Evolutionary conservation across 1,140 invertebrate genomes (phyloP).

Genomic region (Atopsyche davidsoni): DNA sequence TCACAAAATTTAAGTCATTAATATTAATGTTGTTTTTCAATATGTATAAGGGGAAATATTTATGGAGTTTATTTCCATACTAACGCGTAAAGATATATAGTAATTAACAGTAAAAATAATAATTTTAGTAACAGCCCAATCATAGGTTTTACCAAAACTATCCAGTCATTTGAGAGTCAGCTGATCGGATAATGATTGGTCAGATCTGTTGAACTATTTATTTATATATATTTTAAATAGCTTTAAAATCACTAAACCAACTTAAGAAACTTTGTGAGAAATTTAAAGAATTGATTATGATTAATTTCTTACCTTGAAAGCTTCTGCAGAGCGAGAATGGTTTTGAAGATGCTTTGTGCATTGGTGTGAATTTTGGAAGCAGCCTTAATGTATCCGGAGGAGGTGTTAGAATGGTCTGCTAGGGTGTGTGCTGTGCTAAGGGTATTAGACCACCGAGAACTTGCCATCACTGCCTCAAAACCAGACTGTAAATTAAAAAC

Average conservation of each 20-base stretch:
- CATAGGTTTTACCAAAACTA: neutral
- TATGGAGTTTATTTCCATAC: neutral
- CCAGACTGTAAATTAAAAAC: conserved; percentile 5
- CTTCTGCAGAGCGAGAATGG: neutral
- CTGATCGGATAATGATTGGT: neutral
- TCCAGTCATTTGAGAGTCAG: neutral
- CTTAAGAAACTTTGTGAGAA: too few relatives aligned
- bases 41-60: too few relatives aligned
- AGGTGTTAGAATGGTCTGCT: too few relatives aligned
- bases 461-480: neutral
- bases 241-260: neutral
- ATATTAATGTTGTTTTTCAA: too few relatives aligned
- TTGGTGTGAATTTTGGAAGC: neutral
- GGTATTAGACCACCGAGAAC: conserved; percentile 7
- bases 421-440: neutral
- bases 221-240: neutral
- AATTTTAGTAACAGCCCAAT: neutral
- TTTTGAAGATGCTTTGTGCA: neutral
- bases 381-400: conserved; percentile 2
- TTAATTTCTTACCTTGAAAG: neutral
- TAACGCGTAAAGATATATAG: neutral
- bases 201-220: neutral
- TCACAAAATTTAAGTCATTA: neutral
- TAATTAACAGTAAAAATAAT: neutral
- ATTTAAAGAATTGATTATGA: too few relatives aligned